Evolutionary conservation across 1,140 invertebrate genomes (phyloP).

Genomic region (Neodiprion pinetum): DNA sequence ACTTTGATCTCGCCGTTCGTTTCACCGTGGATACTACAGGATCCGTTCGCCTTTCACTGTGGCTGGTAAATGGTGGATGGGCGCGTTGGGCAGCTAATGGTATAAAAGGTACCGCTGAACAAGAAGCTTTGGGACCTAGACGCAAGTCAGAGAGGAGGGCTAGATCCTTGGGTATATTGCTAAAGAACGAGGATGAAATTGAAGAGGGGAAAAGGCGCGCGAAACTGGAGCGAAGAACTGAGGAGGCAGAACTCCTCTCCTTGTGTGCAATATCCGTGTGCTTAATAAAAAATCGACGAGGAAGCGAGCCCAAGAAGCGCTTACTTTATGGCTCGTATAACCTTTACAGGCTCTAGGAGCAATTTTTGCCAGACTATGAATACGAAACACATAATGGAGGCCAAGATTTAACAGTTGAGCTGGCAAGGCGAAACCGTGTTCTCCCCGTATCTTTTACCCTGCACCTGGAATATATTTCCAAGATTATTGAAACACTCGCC

Average conservation of each 20-base stretch:
- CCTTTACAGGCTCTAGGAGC: conserved; percentile 50
- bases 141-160: neutral
- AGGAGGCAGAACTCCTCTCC: neutral
- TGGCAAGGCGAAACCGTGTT: neutral
- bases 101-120: neutral
- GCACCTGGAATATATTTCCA: conserved; percentile 1
- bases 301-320: conserved; percentile 31
- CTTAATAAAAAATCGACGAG: conserved; percentile 48
- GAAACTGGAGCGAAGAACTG: too few relatives aligned
- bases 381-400: conserved; percentile 45
- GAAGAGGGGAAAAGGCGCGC: neutral
- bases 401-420: conserved; percentile 44
- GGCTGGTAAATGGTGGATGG: neutral
- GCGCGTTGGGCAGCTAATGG: neutral
- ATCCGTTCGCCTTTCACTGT: neutral
- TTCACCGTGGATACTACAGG: too few relatives aligned
- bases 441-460: neutral
- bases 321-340: conserved; percentile 52
- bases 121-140: neutral
- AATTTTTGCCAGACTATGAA: conserved; percentile 56
- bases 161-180: neutral
- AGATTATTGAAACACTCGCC: neutral
- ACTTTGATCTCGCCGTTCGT: too few relatives aligned
- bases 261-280: neutral
- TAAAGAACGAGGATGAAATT: neutral